Percentiles rank a stretch among this genome's conserved stretches.
phyloP scores from a whole-genome alignment of 2,888 invertebrate genomes.

The Polia nebulosa region DNA sequence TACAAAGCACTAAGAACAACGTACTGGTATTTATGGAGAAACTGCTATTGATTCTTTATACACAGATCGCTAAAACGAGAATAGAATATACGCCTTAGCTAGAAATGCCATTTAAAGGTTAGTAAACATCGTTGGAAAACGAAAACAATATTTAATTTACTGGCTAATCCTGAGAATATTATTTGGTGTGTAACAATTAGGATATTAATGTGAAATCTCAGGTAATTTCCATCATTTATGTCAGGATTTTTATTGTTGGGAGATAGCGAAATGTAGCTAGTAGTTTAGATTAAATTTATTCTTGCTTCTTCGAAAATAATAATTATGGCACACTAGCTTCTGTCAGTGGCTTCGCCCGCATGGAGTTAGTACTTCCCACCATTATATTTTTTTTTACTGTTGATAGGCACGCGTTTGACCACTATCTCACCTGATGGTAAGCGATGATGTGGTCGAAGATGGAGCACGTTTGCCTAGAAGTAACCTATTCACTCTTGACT shows the following conservation, averaged over 20 bases:
- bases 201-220: neutral
- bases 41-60: neutral
- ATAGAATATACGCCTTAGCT: neutral
- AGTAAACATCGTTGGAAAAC: no score
- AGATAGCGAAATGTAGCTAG: neutral
- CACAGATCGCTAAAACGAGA: neutral
- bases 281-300: neutral
- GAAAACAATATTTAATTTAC: neutral
- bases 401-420: no score
- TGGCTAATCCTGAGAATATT: neutral
- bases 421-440: no score
- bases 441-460: no score
- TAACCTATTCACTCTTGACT: no score
- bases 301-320: neutral
- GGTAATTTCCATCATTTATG: neutral
- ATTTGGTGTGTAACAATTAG: neutral
- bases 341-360: no score
- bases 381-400: no score
- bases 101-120: neutral
- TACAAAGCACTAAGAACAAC: constrained; percentile 9
- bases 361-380: no score
- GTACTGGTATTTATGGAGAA: neutral
- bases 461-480: no score
- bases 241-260: neutral
- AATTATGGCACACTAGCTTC: neutral